Percentiles rank a stretch among this genome's conserved stretches.
phyloP scores from a whole-genome alignment of 1,140 invertebrate genomes.

The Asobara japonica region DNA sequence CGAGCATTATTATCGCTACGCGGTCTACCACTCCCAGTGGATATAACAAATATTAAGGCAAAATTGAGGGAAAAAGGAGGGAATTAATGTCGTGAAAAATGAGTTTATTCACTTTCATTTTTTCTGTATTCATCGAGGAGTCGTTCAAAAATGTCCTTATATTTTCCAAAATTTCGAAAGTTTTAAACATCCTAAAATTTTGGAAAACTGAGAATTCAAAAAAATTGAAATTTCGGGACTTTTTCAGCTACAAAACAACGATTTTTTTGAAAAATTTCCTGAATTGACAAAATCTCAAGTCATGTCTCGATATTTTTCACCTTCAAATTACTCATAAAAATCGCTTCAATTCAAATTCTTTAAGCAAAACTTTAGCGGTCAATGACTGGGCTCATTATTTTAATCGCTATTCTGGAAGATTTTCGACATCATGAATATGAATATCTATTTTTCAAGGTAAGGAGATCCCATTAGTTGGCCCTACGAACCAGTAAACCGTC shows the following conservation, averaged over 20 bases:
- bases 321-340: neutral
- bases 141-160: too few relatives aligned
- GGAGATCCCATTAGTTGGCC: neutral
- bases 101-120: neutral
- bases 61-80: neutral
- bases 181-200: too few relatives aligned
- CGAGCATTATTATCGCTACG: constrained; percentile 19
- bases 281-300: neutral
- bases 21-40: constrained; percentile 16
- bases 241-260: too few relatives aligned
- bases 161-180: too few relatives aligned
- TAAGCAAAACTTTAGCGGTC: neutral
- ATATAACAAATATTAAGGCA: neutral
- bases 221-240: too few relatives aligned
- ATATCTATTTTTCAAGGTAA: neutral
- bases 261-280: too few relatives aligned
- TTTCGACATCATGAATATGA: neutral
- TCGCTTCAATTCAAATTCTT: neutral
- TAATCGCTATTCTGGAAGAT: neutral
- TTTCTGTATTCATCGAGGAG: too few relatives aligned
- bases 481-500: neutral
- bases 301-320: neutral
- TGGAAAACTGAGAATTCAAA: too few relatives aligned
- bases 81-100: neutral
- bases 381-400: neutral